phyloP scores from a whole-genome alignment of 2,888 invertebrate species.

The Cantharis rufa region DNA sequence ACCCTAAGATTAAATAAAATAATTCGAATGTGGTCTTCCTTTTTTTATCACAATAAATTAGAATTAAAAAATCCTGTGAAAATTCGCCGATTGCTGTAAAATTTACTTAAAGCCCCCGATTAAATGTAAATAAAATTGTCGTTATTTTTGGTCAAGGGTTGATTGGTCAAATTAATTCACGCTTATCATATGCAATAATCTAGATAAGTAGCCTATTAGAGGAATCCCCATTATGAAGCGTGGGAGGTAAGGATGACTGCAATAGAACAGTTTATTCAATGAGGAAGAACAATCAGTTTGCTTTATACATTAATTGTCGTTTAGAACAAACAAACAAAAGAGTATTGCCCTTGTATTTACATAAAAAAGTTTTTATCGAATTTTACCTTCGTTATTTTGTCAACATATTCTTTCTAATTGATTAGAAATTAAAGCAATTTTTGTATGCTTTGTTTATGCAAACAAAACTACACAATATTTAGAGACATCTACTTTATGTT shows the following conservation, averaged over 20 bases:
- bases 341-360: not conserved
- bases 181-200: not conserved
- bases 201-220: conserved; percentile 14
- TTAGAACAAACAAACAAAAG: not conserved
- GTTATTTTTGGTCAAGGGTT: not conserved
- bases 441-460: not conserved
- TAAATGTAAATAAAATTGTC: not conserved
- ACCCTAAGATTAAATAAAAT: too few species aligned
- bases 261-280: conserved; percentile 39
- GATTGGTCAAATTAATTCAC: not conserved
- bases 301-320: conserved; percentile 38
- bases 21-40: too few species aligned
- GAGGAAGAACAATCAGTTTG: conserved; percentile 40
- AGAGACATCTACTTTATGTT: not conserved
- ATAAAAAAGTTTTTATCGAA: not conserved
- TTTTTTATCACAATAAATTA: too few species aligned
- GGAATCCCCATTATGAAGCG: conserved; percentile 20
- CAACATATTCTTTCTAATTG: not conserved
- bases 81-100: too few species aligned
- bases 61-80: too few species aligned
- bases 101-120: not conserved
- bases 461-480: not conserved
- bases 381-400: not conserved
- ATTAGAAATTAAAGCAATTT: not conserved
- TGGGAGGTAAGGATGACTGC: conserved; percentile 37